These are phyloP conservation scores for Anthoscopus minutus DNA, from an alignment of 2,113 vertebrate species.

Conservation along the genomic window DNA sequence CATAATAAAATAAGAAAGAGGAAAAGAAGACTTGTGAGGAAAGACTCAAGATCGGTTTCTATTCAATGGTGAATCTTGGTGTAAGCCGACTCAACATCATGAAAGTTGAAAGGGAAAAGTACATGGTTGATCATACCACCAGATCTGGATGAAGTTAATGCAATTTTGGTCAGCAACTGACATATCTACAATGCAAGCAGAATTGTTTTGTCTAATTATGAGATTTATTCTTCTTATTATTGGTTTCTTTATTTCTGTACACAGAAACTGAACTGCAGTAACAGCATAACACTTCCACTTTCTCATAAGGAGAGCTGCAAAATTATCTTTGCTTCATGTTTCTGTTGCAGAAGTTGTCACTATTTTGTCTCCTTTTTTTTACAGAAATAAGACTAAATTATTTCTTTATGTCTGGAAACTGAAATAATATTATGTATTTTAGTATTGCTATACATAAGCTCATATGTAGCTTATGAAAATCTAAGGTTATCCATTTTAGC, in stretches of 20 bases:
- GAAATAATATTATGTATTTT: not conserved
- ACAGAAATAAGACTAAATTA: not conserved
- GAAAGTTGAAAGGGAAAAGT: not conserved
- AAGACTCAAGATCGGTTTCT: not conserved
- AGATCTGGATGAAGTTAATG: not conserved
- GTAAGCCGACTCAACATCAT: not conserved
- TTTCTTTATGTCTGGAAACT: not conserved
- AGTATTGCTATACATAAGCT: not conserved
- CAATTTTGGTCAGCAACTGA: not conserved
- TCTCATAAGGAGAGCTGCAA: not conserved
- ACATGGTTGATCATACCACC: not conserved
- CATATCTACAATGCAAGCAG: not conserved
- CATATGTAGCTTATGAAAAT: not conserved
- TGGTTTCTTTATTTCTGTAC: not conserved
- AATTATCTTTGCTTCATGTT: not conserved
- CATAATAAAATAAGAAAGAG: not conserved
- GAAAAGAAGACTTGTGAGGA: not conserved
- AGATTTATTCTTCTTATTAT: not conserved
- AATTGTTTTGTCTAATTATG: not conserved
- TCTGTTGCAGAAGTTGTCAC: not conserved
- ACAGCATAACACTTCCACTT: not conserved
- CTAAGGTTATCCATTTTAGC: not conserved
- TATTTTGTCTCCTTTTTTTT: not conserved
- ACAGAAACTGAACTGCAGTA: not conserved
- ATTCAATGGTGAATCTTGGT: not conserved